Percentiles rank a stretch among this genome's conserved stretches.
Evolutionary conservation across 2,797 vertebrate species (phyloP).

Genomic region (Cyprinella venusta): DNA sequence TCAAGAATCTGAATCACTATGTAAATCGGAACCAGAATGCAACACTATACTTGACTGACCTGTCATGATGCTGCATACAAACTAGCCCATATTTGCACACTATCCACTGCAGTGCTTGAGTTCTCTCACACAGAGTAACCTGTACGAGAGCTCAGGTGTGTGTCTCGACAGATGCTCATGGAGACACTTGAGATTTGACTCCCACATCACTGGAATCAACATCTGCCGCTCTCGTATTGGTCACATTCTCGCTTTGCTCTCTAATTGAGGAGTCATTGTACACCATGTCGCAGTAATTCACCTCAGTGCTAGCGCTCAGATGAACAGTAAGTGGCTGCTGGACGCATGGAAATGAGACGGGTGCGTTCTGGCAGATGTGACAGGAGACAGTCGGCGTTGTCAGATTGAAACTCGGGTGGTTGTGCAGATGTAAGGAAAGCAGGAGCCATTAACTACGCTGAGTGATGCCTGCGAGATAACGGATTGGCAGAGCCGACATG

Average conservation of each 20-base stretch:
- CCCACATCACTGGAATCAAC: constrained; percentile 35
- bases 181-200: constrained; percentile 35
- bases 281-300: constrained; percentile 11
- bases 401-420: background rate
- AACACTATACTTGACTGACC: background rate
- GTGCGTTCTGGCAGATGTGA: constrained; percentile 38
- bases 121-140: background rate
- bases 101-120: background rate
- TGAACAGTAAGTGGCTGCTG: constrained; percentile 22
- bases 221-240: constrained; percentile 44
- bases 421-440: constrained; percentile 18
- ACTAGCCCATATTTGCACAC: constrained; percentile 6
- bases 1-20: background rate
- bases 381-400: constrained; percentile 12
- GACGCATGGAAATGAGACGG: constrained; percentile 32
- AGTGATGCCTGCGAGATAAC: constrained; percentile 52
- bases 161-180: constrained; percentile 29
- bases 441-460: constrained; percentile 25
- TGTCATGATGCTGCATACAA: background rate
- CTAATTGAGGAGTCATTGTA: constrained; percentile 34
- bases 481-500: constrained; percentile 19
- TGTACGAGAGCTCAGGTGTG: constrained; percentile 10
- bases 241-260: constrained; percentile 24
- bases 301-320: constrained; percentile 1
- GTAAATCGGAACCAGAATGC: background rate